A percentile compares a stretch with the other conserved stretches of the same genome.
These are phyloP conservation scores for Tipula vernalis DNA, from an alignment of 2,888 invertebrate species.

Conservation along the genomic window DNA sequence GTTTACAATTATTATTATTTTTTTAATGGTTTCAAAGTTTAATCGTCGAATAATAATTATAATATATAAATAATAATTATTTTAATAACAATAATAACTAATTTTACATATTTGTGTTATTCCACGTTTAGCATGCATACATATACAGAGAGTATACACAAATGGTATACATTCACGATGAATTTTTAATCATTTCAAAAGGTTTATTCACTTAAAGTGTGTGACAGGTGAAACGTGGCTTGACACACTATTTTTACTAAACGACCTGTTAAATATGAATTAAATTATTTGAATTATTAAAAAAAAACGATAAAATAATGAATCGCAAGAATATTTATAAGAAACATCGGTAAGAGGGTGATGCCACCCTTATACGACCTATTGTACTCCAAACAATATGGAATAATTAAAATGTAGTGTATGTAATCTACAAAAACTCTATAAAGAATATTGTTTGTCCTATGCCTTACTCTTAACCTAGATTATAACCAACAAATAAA, in stretches of 20 bases:
- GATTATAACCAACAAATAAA: background rate
- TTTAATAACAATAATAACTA: background rate
- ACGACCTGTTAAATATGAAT: background rate
- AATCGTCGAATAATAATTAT: background rate
- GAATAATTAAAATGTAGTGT: background rate
- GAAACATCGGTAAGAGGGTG: background rate
- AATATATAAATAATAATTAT: slow-evolving; percentile 4
- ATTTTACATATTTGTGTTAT: background rate
- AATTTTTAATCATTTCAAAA: background rate
- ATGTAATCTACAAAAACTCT: background rate
- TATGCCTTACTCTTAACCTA: background rate
- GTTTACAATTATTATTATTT: background rate
- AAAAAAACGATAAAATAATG: background rate
- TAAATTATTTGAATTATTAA: background rate
- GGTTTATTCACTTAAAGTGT: background rate
- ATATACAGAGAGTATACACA: too few relatives aligned
- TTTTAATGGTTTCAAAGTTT: background rate
- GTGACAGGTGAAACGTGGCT: background rate
- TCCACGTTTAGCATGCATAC: background rate
- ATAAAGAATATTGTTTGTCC: background rate
- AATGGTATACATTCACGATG: background rate
- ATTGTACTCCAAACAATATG: background rate
- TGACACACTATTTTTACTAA: background rate
- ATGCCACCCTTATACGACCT: background rate
- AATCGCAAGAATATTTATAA: background rate